Conservation (phyloP, 1,140 invertebrate species). For the Steinernema feltiae region DNA sequence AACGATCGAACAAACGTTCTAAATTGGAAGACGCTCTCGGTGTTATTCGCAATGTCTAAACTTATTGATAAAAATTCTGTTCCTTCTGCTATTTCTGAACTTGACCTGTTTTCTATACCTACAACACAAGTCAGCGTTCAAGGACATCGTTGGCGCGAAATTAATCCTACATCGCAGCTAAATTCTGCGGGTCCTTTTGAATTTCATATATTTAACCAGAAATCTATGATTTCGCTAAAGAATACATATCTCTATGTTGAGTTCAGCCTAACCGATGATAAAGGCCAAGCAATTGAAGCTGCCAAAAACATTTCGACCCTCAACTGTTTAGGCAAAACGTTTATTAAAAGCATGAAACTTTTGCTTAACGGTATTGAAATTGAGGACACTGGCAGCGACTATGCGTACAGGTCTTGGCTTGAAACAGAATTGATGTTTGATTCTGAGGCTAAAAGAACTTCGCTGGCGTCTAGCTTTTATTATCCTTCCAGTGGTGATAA, state of each 20-base stretch:
- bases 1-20: background rate
- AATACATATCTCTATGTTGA: background rate
- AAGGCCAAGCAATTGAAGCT: background rate
- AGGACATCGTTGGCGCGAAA: background rate
- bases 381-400: no score
- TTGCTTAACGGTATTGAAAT: background rate
- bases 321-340: background rate
- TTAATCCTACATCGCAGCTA: background rate
- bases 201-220: no score
- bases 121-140: background rate
- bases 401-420: background rate
- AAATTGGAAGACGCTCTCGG: background rate
- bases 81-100: background rate
- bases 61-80: background rate
- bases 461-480: no score
- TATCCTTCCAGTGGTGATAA: no score
- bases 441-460: background rate
- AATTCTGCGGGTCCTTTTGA: background rate
- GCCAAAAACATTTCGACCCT: background rate
- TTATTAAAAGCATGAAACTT: background rate
- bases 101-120: background rate
- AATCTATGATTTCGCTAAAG: background rate
- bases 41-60: background rate
- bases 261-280: background rate
- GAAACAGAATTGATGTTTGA: background rate